Evolutionary conservation across 2,888 invertebrate species (phyloP).

Genomic region (Melanchra persicariae): DNA sequence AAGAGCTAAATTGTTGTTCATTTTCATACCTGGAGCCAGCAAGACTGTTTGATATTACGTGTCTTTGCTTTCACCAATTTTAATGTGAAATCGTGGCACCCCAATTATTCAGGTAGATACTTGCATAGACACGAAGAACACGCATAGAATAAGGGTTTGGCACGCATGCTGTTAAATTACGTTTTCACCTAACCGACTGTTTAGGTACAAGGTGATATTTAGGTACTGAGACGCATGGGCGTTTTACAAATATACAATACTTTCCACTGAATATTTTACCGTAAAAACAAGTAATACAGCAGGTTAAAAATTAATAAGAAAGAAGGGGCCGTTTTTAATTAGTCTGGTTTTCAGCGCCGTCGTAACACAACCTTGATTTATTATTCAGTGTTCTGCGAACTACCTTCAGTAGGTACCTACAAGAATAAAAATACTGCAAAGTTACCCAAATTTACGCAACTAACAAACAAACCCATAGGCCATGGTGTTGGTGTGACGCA

Average conservation of each 20-base stretch:
- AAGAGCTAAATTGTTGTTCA: constrained; percentile 16
- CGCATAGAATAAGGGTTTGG: constrained; percentile 9
- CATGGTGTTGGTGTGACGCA: constrained; percentile 42
- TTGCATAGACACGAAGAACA: constrained; percentile 9
- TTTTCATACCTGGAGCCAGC: constrained; percentile 12
- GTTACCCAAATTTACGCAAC: neutral
- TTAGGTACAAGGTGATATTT: constrained; percentile 5
- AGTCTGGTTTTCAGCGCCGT: constrained; percentile 6
- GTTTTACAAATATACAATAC: neutral
- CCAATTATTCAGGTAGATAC: neutral
- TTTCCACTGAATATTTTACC: constrained; percentile 4
- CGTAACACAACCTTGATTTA: constrained; percentile 9
- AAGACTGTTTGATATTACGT: neutral
- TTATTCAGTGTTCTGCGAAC: constrained; percentile 15
- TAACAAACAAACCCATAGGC: constrained; percentile 18
- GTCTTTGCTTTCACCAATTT: neutral
- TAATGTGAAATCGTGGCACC: constrained; percentile 5
- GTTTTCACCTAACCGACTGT: neutral
- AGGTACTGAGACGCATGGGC: no score
- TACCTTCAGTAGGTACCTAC: neutral
- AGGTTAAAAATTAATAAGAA: constrained; percentile 11
- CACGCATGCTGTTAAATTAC: constrained; percentile 20
- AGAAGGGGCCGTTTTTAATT: constrained; percentile 17
- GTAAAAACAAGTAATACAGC: neutral
- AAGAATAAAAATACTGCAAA: neutral